A percentile compares a stretch with the other conserved stretches of the same genome.
Conservation (phyloP, 1,140 invertebrate genomes). For the Diachasmimorpha longicaudata region DNA sequence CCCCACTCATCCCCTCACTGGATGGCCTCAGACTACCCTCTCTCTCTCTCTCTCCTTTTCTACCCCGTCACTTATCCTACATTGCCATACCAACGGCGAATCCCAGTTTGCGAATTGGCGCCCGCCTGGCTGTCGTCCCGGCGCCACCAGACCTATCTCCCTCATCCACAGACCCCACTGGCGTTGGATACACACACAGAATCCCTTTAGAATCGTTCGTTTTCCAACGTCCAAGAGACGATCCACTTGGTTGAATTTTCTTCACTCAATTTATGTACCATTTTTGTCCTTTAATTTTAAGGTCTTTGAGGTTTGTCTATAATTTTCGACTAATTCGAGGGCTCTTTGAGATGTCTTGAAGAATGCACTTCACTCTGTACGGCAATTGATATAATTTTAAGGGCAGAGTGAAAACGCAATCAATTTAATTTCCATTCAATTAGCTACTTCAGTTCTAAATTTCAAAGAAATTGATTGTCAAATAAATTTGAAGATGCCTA, state of each 20-base stretch:
- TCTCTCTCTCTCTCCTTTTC: too few species aligned
- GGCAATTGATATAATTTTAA: neutral
- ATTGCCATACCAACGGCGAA: conserved; percentile 43
- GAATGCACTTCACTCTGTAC: neutral
- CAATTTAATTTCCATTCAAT: neutral
- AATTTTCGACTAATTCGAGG: neutral
- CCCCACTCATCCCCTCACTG: neutral
- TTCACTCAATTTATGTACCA: neutral
- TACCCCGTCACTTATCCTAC: conserved; percentile 3
- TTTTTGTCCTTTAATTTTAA: conserved; percentile 10
- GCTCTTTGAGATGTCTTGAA: neutral
- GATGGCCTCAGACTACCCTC: neutral
- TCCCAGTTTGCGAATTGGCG: conserved; percentile 52
- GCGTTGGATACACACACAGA: neutral
- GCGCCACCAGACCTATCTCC: conserved; percentile 51
- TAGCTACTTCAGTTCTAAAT: too few species aligned
- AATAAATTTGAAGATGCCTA: too few species aligned
- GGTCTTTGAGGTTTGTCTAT: neutral
- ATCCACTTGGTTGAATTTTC: conserved; percentile 7
- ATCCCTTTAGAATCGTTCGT: conserved; percentile 27
- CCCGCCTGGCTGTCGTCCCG: conserved; percentile 61
- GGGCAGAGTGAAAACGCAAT: neutral
- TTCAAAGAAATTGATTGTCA: too few species aligned
- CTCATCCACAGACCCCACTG: conserved; percentile 22
- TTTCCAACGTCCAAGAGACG: conserved; percentile 23